phyloP scores from a whole-genome alignment of 2,797 vertebrate genomes.

The Sternarchorhynchus goeldii region DNA sequence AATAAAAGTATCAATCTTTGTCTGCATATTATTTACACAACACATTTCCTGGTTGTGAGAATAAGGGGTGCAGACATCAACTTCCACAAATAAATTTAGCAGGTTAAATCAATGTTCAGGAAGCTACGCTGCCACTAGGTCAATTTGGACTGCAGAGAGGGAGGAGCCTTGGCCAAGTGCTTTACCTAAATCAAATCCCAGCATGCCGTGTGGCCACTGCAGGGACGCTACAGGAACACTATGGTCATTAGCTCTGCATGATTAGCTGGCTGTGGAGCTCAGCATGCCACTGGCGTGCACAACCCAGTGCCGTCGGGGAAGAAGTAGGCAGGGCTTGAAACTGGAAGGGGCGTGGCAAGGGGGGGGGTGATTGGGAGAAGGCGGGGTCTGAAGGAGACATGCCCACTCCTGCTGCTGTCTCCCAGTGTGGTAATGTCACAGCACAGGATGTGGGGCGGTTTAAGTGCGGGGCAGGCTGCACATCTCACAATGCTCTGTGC shows the following conservation, averaged over 20 bases:
- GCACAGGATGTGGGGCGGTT: constrained; percentile 2
- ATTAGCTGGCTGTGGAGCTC: constrained; percentile 14
- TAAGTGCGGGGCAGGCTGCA: constrained; percentile 96
- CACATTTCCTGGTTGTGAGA: constrained; percentile 61
- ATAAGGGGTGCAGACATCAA: constrained; percentile 33
- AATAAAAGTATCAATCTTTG: constrained; percentile 72
- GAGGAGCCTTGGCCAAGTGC: constrained; percentile 61
- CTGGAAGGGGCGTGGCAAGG: background rate
- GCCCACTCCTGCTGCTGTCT: constrained; percentile 62
- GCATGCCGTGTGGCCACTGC: constrained; percentile 48
- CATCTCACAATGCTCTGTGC: constrained; percentile 98
- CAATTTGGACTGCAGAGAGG: constrained; percentile 38
- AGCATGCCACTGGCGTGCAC: constrained; percentile 35
- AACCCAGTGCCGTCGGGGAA: constrained; percentile 59
- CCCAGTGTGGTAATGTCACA: constrained; percentile 51
- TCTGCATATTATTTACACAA: constrained; percentile 72
- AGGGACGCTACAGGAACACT: constrained; percentile 48
- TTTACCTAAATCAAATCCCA: constrained; percentile 55
- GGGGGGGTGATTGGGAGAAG: constrained; percentile 1
- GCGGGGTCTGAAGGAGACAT: constrained; percentile 35
- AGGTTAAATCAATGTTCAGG: constrained; percentile 59
- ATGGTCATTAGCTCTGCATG: constrained; percentile 46
- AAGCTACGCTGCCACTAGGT: constrained; percentile 55
- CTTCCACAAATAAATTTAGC: constrained; percentile 50
- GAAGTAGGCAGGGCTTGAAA: constrained; percentile 40